Base-by-base conservation (phyloP, 2,888 invertebrate genomes). In the Phaonia tiefii region DNA sequence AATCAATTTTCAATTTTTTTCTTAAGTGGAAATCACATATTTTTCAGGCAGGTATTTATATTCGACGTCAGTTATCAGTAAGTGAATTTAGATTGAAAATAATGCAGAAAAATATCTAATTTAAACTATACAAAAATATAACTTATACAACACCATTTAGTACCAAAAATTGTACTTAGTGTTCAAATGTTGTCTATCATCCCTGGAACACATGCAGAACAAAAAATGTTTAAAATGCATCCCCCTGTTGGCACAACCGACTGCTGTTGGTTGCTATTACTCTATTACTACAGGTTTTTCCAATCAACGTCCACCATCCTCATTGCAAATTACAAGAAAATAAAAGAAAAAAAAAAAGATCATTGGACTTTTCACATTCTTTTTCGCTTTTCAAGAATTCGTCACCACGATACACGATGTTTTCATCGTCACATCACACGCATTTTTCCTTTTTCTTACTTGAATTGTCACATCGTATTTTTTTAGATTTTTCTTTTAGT, bases 301-400 rank as follows among this genome's bases (percentile, higher is more conserved):
- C 25, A 56, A 69, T 17, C 69, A n/a, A n/a, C n/a, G n/a, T n/a
- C n/a, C n/a, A n/a, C n/a, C n/a, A 67, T 66, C 39, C 42, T 25
- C 56, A 56, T 15, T 65, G 26, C 42, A 26, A 66, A 46, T 58
- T 71, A 10, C 10, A 11, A 31, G 4, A 31, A 31, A 8, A 31
- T n/a, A 31, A 31, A 31, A 31, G 31, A 31, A 31, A 31, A 31
- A n/a, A n/a, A 56, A 51, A n/a, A 51, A 56, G 56, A 71, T 58
- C 49, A 39, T 54, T 54, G 71, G 26, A 58, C 25, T 58, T 51
- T 31, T 11, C 67, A 75, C 44, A 46, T 72, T 66, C 54, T 67
- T 31, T 17, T 63, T 58, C 26, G n/a, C 11, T 54, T 54, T 54
- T 15, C 8, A 60, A 37, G 3, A 20, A 63, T 42, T 63, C 63